A percentile compares a stretch with the other conserved stretches of the same genome.
phyloP scores from a whole-genome alignment of 2,888 invertebrate genomes.

The Euplagia quadripunctaria region DNA sequence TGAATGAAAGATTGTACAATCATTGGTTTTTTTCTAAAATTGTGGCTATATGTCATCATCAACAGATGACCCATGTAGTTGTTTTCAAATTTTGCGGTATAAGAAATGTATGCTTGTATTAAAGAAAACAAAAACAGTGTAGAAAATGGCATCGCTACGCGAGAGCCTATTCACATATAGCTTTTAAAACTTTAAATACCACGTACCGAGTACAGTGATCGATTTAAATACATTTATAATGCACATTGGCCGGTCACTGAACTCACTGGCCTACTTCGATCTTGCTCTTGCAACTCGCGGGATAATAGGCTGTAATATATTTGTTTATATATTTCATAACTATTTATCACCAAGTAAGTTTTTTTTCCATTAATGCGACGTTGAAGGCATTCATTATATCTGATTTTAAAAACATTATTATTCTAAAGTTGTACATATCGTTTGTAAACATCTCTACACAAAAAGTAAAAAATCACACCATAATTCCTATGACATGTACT shows the following conservation, averaged over 20 bases:
- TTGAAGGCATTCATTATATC: background rate
- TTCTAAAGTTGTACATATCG: background rate
- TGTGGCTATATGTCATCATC: no score
- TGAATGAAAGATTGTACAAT: background rate
- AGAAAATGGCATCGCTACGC: background rate
- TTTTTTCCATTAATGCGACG: background rate
- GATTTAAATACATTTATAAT: slow-evolving; percentile 21
- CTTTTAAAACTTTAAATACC: slow-evolving; percentile 13
- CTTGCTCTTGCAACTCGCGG: slow-evolving; percentile 2
- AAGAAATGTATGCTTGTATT: no score
- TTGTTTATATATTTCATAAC: background rate
- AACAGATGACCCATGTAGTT: no score
- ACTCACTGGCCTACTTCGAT: slow-evolving; percentile 16
- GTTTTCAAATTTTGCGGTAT: no score
- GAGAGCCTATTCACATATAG: slow-evolving; percentile 9
- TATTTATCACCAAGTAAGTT: background rate
- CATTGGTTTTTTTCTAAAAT: no score
- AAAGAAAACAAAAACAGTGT: background rate
- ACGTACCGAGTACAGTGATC: slow-evolving; percentile 11
- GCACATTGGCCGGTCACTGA: slow-evolving; percentile 19
- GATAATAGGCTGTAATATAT: background rate
- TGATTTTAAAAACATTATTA: background rate
- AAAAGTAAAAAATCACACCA: background rate
- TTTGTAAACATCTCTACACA: background rate
- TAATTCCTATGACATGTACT: background rate